Conservation (phyloP, 1,140 invertebrate genomes). For the Armadillidium nasatum region DNA sequence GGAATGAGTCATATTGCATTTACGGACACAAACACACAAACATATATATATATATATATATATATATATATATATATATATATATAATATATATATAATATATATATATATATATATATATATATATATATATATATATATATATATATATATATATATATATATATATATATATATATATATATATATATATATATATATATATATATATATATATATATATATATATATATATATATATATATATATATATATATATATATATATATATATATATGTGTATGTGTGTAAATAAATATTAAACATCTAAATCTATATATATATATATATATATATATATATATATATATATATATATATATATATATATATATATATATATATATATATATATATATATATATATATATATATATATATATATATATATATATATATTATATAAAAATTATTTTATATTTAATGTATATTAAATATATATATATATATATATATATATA, state of each 20-base stretch:
- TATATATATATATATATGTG: conserved; percentile 12
- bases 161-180: not conserved
- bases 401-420: conserved; percentile 14
- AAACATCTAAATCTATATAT: no score
- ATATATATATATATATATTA: not conserved
- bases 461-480: no score
- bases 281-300: no score
- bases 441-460: no score
- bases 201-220: not conserved
- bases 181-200: conserved; percentile 1
- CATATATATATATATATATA: not conserved
- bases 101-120: not conserved
- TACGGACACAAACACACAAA: no score
- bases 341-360: not conserved
- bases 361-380: conserved; percentile 8
- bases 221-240: conserved; percentile 8
- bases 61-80: conserved; percentile 14
- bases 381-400: not conserved
- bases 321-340: conserved; percentile 3
- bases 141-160: not conserved
- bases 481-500: not conserved
- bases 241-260: not conserved
- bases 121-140: not conserved
- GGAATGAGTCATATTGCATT: no score
- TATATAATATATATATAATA: no score